phyloP scores from a whole-genome alignment of 1,140 invertebrate species.

The Zaprionus ghesquierei region DNA sequence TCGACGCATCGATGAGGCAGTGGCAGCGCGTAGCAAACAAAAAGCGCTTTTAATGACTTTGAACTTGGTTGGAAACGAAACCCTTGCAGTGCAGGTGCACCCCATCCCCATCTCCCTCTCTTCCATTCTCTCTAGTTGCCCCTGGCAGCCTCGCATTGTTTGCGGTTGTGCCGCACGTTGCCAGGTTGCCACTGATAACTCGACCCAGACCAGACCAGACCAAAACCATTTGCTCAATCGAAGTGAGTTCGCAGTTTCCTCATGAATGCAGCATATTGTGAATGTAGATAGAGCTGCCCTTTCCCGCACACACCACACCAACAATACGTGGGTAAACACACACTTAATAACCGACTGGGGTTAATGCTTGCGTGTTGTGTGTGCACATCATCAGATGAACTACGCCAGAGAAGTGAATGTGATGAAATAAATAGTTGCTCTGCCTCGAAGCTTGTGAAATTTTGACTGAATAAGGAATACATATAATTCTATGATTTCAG shows the following conservation, averaged over 20 bases:
- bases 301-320: neutral
- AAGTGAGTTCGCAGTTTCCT: slow-evolving; percentile 6
- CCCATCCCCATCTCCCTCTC: neutral
- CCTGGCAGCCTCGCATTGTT: slow-evolving; percentile 26
- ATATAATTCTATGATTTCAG: too few species aligned
- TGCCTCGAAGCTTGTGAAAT: neutral
- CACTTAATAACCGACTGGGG: neutral
- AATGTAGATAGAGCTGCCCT: neutral
- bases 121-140: neutral
- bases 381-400: neutral
- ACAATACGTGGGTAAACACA: neutral
- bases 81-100: slow-evolving; percentile 15
- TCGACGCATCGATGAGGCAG: neutral
- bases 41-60: slow-evolving; percentile 52
- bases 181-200: slow-evolving; percentile 22
- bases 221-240: neutral
- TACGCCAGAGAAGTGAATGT: neutral
- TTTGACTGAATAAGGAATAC: neutral
- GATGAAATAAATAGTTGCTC: too few species aligned
- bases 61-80: slow-evolving; percentile 31
- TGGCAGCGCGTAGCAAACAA: neutral
- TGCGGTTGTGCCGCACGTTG: slow-evolving; percentile 10
- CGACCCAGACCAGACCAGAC: neutral
- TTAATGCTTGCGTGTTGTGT: neutral
- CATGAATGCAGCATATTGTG: slow-evolving; percentile 18